Conservation (phyloP, 2,797 vertebrate species). For the Pipistrellus pipistrellus region DNA sequence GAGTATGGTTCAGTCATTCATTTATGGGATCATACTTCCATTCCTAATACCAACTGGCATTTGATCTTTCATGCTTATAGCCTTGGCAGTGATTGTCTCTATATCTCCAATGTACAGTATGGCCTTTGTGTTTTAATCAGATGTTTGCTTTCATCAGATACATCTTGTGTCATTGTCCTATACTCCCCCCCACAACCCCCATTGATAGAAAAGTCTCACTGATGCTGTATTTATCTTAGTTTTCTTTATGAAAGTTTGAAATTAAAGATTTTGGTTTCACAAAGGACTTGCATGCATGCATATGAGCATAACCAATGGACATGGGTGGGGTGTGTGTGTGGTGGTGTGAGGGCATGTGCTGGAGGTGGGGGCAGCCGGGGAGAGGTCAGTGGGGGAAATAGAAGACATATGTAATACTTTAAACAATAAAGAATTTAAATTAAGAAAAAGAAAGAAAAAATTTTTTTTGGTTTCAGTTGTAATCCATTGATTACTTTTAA, state of each 20-base stretch:
- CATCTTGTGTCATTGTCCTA: neutral
- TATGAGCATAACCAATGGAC: too few species aligned
- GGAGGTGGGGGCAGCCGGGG: too few species aligned
- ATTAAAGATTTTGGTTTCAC: conserved; percentile 9
- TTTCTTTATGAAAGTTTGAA: conserved; percentile 36
- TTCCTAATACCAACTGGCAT: conserved; percentile 64
- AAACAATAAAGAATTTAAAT: too few species aligned
- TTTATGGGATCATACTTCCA: conserved; percentile 53
- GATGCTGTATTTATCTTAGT: neutral
- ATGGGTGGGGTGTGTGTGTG: too few species aligned
- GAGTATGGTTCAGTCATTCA: neutral
- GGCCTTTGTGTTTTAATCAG: conserved; percentile 66
- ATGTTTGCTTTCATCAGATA: conserved; percentile 49
- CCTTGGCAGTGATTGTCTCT: conserved; percentile 19
- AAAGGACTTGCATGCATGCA: too few species aligned
- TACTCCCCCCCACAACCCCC: rapidly evolving
- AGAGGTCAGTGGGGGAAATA: too few species aligned
- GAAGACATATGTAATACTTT: too few species aligned
- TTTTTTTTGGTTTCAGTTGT: conserved; percentile 14
- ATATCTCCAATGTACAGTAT: neutral
- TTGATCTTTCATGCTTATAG: conserved; percentile 33
- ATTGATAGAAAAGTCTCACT: conserved; percentile 10
- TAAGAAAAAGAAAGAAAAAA: too few species aligned
- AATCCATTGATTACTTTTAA: conserved; percentile 18
- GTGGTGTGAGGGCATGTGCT: too few species aligned